These are phyloP conservation scores for Cyrtonyx montezumae DNA, from an alignment of 2,113 vertebrate species.

Conservation along the genomic window DNA sequence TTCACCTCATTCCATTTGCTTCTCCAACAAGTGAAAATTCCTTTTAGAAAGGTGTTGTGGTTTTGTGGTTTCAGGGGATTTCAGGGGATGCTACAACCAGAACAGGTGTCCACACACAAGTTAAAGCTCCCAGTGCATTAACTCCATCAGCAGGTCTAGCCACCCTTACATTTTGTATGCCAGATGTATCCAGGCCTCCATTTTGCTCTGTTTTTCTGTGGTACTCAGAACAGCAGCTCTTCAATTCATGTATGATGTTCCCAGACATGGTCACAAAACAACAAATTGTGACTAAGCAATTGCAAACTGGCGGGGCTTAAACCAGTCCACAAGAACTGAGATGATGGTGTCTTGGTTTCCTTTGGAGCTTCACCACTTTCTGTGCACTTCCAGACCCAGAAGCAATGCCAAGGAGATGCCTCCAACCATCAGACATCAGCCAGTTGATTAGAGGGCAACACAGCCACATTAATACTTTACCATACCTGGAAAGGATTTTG, in stretches of 20 bases:
- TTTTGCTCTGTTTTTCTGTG: neutral
- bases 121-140: neutral
- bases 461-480: neutral
- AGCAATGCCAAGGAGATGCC: neutral
- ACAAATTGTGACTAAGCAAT: constrained; percentile 2
- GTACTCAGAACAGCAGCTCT: neutral
- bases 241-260: neutral
- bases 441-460: neutral
- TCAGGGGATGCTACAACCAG: neutral
- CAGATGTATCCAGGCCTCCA: neutral
- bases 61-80: too few species aligned
- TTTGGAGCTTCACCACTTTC: neutral
- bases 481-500: neutral
- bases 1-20: neutral
- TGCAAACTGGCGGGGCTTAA: neutral
- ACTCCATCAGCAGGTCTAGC: neutral
- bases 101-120: neutral
- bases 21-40: neutral
- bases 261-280: constrained; percentile 28
- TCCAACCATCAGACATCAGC: neutral
- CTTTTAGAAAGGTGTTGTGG: neutral
- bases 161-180: neutral
- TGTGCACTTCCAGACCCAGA: neutral
- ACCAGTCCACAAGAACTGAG: neutral
- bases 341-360: neutral